Evolutionary conservation across 2,797 vertebrate species (phyloP).

Genomic region (Tenualosa ilisha): DNA sequence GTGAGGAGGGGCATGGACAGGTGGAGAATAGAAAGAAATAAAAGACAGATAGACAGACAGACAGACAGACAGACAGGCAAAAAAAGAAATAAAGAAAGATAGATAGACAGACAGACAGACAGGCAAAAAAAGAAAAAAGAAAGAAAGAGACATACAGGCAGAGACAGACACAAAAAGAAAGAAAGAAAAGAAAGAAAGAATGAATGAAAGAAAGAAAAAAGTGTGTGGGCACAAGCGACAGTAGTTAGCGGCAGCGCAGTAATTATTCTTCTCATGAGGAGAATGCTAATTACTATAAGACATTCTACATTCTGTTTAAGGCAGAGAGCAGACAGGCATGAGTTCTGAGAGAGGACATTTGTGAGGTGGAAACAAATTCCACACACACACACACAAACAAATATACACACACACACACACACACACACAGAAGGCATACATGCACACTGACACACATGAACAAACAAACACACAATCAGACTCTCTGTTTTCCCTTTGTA

Average conservation of each 20-base stretch:
- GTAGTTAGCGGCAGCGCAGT: conserved; percentile 61
- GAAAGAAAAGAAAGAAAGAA: conserved; percentile 35
- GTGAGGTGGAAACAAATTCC: not conserved
- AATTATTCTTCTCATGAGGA: conserved; percentile 1
- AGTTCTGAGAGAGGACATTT: not conserved
- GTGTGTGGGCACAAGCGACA: conserved; percentile 39
- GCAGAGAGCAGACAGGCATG: not conserved
- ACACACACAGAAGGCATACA: conserved; percentile 4
- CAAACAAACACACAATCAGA: conserved; percentile 31
- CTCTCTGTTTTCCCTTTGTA: conserved; percentile 15
- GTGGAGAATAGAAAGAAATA: not conserved
- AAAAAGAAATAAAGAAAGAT: not conserved
- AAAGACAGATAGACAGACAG: not conserved
- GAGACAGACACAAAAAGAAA: conserved; percentile 44
- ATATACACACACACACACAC: not conserved
- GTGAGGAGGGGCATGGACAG: not conserved
- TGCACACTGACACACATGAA: conserved; percentile 32
- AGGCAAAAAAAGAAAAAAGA: not conserved
- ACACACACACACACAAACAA: conserved; percentile 35
- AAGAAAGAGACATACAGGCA: conserved; percentile 30
- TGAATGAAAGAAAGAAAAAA: conserved; percentile 58
- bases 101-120: not conserved
- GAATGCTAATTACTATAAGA: not conserved
- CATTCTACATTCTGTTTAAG: not conserved
- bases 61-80: not conserved